Base-by-base conservation (phyloP, 2,797 vertebrate genomes). In the Megalops cyprinoides region DNA sequence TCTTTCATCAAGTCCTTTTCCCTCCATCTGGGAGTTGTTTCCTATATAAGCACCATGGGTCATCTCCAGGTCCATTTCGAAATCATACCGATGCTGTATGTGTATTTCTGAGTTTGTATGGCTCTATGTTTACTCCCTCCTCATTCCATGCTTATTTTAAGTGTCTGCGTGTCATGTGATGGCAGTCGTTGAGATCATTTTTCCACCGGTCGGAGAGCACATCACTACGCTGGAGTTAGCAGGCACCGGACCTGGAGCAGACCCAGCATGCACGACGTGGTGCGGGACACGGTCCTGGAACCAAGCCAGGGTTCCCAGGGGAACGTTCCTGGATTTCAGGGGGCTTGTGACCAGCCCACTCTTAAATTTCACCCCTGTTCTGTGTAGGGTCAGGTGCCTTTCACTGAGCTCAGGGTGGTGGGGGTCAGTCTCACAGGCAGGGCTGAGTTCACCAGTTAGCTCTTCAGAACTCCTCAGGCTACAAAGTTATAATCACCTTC, bases 301-400 rank as follows among this genome's bases (percentile, higher is more conserved):
- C 23, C 23, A 65, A 55, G 31, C 67, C n/a, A 44, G 55, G 67
- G n/a, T 65, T 48, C 55, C 48, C 39, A 15, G 28, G 71, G 51
- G 55, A 49, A 62, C 18, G 6, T 80, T 65, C 71, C 71, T 18
- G 79, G 65, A 23, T 55, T 42, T 18, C 48, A 25, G 48, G n/a
- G 48, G 25, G 37, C n/a, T 31, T 75, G 73, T 49, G 14, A 51
- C 73, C 48, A n/a, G 44, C 73, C 25, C 73, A 42, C 10, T 75
- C 44, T 75, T 75, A 75, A 49, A 51, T 48, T 75, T 75, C 73
- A 75, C 31, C 25, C 73, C 44, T 48, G 73, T n/a, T 12, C 25
- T 49, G 46, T 14, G 4, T 37, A 73, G 9, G 34, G 44, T 31
- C 25, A 51, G n/a, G 48, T 9, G 28, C 18, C 37, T 42, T 20